Conservation (phyloP, 2,888 invertebrate species). For the Calameuta pallipes region DNA sequence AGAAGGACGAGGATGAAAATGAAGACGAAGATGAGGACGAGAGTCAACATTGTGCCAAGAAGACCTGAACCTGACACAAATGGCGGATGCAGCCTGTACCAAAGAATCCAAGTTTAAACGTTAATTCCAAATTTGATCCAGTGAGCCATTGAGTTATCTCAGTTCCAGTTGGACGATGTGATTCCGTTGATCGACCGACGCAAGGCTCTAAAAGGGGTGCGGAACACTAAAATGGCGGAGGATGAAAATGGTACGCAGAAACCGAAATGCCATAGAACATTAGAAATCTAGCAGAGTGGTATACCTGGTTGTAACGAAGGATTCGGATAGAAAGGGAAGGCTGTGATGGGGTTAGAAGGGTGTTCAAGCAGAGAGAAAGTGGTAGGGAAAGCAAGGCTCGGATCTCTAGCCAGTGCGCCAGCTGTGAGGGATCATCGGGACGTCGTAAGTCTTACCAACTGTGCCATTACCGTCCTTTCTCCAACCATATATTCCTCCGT, state of each 20-base stretch:
- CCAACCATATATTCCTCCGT: neutral
- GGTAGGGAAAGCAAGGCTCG: neutral
- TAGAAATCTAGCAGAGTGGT: neutral
- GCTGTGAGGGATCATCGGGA: slow-evolving; percentile 18
- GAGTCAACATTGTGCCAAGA: neutral
- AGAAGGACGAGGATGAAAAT: neutral
- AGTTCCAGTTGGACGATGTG: slow-evolving; percentile 15
- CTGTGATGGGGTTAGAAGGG: neutral
- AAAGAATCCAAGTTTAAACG: slow-evolving; percentile 1
- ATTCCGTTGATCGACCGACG: slow-evolving; percentile 8
- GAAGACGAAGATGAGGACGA: neutral
- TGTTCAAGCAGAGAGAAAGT: neutral
- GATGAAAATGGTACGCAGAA: neutral
- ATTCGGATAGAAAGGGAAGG: neutral
- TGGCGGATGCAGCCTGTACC: neutral
- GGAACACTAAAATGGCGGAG: neutral
- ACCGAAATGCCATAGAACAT: neutral
- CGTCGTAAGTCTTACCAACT: slow-evolving; percentile 3
- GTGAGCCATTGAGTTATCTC: slow-evolving; percentile 14
- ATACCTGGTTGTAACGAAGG: neutral
- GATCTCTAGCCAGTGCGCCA: slow-evolving; percentile 5
- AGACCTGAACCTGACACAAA: neutral
- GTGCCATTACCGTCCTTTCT: slow-evolving; percentile 5
- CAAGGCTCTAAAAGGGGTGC: slow-evolving; percentile 8
- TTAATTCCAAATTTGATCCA: slow-evolving; percentile 15